phyloP scores from a whole-genome alignment of 2,888 invertebrate genomes.

The Himalopsyche anomala region DNA sequence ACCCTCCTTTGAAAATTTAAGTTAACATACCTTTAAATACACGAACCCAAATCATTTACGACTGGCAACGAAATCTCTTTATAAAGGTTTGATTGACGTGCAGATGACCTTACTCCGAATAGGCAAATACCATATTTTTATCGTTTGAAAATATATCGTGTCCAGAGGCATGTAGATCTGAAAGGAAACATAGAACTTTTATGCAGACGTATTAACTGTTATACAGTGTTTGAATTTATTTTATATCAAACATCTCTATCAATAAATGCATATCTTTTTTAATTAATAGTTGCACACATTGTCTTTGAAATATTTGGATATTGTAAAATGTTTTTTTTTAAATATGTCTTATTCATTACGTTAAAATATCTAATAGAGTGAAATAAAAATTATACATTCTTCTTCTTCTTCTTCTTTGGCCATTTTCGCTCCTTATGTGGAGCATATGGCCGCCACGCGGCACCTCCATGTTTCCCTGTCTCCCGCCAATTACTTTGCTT shows the following conservation, averaged over 20 bases:
- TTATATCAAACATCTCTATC: background rate
- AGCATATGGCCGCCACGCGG: too few relatives aligned
- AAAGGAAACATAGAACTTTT: background rate
- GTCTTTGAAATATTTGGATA: too few relatives aligned
- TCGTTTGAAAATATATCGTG: background rate
- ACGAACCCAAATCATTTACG: slow-evolving; percentile 10
- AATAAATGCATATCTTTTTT: background rate
- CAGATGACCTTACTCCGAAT: slow-evolving; percentile 12
- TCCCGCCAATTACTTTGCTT: too few relatives aligned
- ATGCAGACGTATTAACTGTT: background rate
- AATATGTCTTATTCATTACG: too few relatives aligned
- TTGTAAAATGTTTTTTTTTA: too few relatives aligned
- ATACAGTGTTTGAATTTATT: background rate
- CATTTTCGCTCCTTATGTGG: too few relatives aligned
- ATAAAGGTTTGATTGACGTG: slow-evolving; percentile 14
- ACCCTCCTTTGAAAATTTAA: background rate
- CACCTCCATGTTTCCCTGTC: too few relatives aligned
- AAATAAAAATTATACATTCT: too few relatives aligned
- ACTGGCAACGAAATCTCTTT: background rate
- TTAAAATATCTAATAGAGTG: too few relatives aligned
- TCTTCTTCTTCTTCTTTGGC: too few relatives aligned
- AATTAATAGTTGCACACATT: too few relatives aligned
- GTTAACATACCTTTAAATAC: slow-evolving; percentile 11
- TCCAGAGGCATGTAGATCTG: background rate
- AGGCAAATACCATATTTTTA: background rate